Evolutionary conservation across 92 coral and sea anemone species (phyloP), one percentile per base, ranked within the genome.

Genomic region (Porites cylindrica): DNA sequence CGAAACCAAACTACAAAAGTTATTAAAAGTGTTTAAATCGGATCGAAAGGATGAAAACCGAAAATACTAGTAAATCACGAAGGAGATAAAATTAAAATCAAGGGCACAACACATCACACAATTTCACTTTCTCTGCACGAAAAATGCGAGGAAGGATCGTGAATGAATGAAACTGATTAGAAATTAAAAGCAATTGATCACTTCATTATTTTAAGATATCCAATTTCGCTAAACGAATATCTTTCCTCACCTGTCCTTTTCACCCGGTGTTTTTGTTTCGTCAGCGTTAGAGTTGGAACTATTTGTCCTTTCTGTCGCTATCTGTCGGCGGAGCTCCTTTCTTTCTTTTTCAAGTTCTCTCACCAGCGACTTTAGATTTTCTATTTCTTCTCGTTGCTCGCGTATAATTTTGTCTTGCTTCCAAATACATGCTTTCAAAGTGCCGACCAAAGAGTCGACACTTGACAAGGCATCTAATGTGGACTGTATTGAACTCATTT

Each of bases 391-490:
- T 23, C 66, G 82, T 78, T 95, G 89, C 8, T 66, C 86, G 62
- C 92, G 95, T 43, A 95, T 95, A 14, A 72, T 76, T 84, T 95
- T 92, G 75, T 95, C 98, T 86, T 95, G 98, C 92, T 86, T 95
- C 78, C 94, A 76, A 66, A 95, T 95, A 72, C 94, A 91, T 29
- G 83, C 85, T 66, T 93, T 95, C 5, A 95, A 69, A 10, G 91
- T 88, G 24, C 91, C 98, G 6, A 92, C 92, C 68, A 94, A 54
- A 60, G 88, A 70, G 86, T 82, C 86, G 8, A 86, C 89, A 85
- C 87, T 86, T 65, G 80, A 76, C 68, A 95, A 70, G 11, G 96
- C 98, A 51, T 95, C 98, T 78, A 90, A 79, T 17, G 98, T 95
- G n/a, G 96, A 87, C 77, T 86, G 79, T 66, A 83, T 59, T 47